Base-by-base conservation (phyloP, 2,797 vertebrate species). In the Mastacembelus armatus region DNA sequence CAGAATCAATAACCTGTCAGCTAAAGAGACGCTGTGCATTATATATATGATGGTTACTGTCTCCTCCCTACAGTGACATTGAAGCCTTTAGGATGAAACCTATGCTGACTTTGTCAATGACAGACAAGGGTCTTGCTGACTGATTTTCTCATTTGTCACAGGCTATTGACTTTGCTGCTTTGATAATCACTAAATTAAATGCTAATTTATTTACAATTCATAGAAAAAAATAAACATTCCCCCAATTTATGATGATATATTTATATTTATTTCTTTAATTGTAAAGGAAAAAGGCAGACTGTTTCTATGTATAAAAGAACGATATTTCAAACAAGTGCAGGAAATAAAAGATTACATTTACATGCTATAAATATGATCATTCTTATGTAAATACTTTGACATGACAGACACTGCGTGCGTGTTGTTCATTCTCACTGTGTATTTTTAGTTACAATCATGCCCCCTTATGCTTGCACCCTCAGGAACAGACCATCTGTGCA, bases 401-500 rank as follows among this genome's bases (percentile, higher is more conserved):
- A 62, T 66, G 61, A 71, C 54, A 39, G 43, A 48, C 49, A 67
- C 27, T 56, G 5, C 4, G 16, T 50, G 24, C 33, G 39, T 18
- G 4, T 40, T 66, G 52, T 47, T 71, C 38, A 50, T 62, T 49
- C 32, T 57, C 43, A 11, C 26, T 32, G 45, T 73, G 68, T 87
- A 87, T 91, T 89, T 91, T 80, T 90, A 87, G 88, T 49, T 35
- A 77, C 86, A 75, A 75, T 36, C 60, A 22, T 21, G 59, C 42
- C 71, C 64, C 51, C 71, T 52, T 12, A 44, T 63, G 67, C 35
- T 42, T 45, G 47, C 74, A 24, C 70, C 81, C 71, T 63, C 65
- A 77, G 76, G 74, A 74, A 62, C 11, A 55, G 69, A 60, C 90
- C 88, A 89, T 91, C 88, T 92, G 91, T 74, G 71, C 56, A 26